phyloP scores from a whole-genome alignment of 2,888 invertebrate genomes.

The Tetramorium bicarinatum region DNA sequence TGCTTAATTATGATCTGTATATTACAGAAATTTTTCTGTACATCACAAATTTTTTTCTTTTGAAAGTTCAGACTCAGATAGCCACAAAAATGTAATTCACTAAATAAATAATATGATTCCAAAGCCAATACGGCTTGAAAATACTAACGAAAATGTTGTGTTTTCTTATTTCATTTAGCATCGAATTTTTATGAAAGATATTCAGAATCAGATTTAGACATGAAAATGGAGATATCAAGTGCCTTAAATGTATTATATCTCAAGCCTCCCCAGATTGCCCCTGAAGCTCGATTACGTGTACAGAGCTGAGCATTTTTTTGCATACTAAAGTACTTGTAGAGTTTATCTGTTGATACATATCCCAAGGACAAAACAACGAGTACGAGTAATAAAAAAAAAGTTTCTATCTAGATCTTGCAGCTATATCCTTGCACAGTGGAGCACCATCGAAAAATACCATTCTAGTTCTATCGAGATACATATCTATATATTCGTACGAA shows the following conservation, averaged over 20 bases:
- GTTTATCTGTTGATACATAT: slow-evolving; percentile 24
- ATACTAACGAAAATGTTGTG: background rate
- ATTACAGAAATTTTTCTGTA: background rate
- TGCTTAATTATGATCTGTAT: background rate
- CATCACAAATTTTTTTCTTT: background rate
- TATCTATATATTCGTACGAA: slow-evolving; percentile 54
- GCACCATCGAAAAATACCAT: slow-evolving; percentile 45
- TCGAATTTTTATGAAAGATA: background rate
- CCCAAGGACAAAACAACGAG: slow-evolving; percentile 12
- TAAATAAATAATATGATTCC: background rate
- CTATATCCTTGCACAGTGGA: slow-evolving; percentile 41
- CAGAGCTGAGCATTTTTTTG: slow-evolving; percentile 65
- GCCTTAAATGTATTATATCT: background rate
- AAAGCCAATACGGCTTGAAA: background rate
- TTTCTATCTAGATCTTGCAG: slow-evolving; percentile 51
- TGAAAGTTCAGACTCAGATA: background rate
- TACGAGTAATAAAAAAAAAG: slow-evolving; percentile 22
- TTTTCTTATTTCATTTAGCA: background rate
- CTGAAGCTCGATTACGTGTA: slow-evolving; percentile 43
- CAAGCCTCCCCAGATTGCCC: slow-evolving; percentile 18
- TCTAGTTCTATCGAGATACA: slow-evolving; percentile 55
- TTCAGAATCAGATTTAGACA: background rate
- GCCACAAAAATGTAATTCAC: background rate
- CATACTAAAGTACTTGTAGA: slow-evolving; percentile 42
- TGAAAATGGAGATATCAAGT: background rate